phyloP scores from a whole-genome alignment of 2,888 invertebrate genomes.

The Hirtodrosophila confusa region DNA sequence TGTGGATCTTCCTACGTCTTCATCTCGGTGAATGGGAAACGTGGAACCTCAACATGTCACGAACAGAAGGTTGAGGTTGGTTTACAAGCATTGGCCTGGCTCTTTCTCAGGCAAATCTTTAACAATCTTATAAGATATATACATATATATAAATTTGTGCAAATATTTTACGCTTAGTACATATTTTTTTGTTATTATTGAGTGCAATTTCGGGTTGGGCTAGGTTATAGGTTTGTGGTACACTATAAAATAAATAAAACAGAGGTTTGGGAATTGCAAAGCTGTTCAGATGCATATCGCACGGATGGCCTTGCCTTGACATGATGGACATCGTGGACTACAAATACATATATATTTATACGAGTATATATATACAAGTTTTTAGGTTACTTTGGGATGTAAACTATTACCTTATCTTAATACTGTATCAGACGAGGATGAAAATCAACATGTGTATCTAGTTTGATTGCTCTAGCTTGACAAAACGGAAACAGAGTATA shows the following conservation, averaged over 20 bases:
- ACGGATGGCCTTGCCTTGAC: constrained; percentile 59
- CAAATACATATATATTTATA: not conserved
- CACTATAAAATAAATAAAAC: constrained; percentile 52
- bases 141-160: constrained; percentile 16
- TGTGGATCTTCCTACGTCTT: constrained; percentile 1
- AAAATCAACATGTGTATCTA: too few species aligned
- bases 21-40: constrained; percentile 45
- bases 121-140: constrained; percentile 1
- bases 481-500: too few species aligned
- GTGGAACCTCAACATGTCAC: constrained; percentile 70
- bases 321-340: constrained; percentile 13
- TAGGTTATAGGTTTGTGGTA: constrained; percentile 60
- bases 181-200: constrained; percentile 8
- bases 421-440: too few species aligned
- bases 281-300: constrained; percentile 52
- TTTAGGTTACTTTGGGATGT: too few species aligned
- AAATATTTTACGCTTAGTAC: constrained; percentile 10
- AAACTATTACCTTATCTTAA: too few species aligned
- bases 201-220: constrained; percentile 60
- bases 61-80: constrained; percentile 75
- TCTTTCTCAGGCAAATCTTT: constrained; percentile 28
- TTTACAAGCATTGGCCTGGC: constrained; percentile 49
- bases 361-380: too few species aligned
- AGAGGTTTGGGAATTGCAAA: constrained; percentile 42
- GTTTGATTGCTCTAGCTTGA: too few species aligned